Percentiles rank a stretch among this genome's conserved stretches.
Evolutionary conservation across 2,113 vertebrate genomes (phyloP).

Genomic region (Peromyscus leucopus): DNA sequence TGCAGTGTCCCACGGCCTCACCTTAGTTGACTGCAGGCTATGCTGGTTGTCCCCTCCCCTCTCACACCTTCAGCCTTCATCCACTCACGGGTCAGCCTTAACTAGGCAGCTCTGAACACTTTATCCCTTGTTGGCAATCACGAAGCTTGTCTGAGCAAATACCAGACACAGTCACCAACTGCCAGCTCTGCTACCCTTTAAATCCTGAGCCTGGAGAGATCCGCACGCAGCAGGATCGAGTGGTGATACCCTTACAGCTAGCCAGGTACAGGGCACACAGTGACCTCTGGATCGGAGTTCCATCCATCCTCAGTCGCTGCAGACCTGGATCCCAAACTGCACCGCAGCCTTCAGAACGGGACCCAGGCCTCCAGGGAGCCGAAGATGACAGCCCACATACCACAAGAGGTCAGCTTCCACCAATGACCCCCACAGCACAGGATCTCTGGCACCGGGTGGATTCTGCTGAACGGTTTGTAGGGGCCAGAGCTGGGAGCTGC

Average conservation of each 20-base stretch:
- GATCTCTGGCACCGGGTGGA: background rate
- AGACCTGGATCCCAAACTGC: conserved; percentile 19
- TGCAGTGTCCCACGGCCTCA: conserved; percentile 56
- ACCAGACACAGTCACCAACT: background rate
- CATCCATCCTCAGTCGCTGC: background rate
- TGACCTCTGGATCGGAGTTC: background rate
- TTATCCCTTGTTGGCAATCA: conserved; percentile 72
- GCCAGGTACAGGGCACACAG: background rate
- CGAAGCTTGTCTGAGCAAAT: conserved; percentile 74
- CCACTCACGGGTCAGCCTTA: conserved; percentile 43
- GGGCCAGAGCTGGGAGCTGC: background rate
- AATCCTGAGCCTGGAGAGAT: conserved; percentile 11
- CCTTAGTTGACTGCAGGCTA: background rate
- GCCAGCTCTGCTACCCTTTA: conserved; percentile 69
- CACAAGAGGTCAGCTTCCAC: conserved; percentile 85
- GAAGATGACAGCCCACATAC: conserved; percentile 86
- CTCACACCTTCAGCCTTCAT: conserved; percentile 23
- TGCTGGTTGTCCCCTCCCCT: conserved; percentile 61
- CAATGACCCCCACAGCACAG: background rate
- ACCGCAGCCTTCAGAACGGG: background rate
- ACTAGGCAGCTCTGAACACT: conserved; percentile 38
- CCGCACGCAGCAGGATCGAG: background rate
- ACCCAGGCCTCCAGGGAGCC: background rate
- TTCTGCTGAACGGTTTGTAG: background rate
- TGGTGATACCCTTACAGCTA: background rate